These are phyloP conservation scores for Andrena flavipes DNA, from an alignment of 2,888 invertebrate species.

Conservation along the genomic window DNA sequence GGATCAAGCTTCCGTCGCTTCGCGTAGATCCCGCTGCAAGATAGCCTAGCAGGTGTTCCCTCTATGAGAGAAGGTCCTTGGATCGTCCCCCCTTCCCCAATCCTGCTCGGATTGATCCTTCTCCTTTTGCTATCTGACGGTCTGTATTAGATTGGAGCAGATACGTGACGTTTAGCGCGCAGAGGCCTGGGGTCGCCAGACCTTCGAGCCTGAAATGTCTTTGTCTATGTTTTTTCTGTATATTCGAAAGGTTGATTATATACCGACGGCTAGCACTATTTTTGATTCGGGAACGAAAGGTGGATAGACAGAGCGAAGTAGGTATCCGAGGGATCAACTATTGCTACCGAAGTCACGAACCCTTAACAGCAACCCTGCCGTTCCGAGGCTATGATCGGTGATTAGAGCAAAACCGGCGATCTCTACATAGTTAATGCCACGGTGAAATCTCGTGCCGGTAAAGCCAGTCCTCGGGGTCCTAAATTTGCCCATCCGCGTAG, in stretches of 20 bases:
- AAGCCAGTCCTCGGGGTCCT: not conserved
- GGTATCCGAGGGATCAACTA: too few relatives aligned
- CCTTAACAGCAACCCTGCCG: too few relatives aligned
- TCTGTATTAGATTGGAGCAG: not conserved
- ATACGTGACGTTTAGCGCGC: not conserved
- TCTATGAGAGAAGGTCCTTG: not conserved
- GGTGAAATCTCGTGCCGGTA: not conserved
- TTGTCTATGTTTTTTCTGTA: not conserved
- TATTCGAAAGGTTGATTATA: too few relatives aligned
- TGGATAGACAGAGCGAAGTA: too few relatives aligned
- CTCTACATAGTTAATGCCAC: not conserved
- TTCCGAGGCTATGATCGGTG: too few relatives aligned
- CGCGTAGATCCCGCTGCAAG: constrained; percentile 25
- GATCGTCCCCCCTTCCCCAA: not conserved
- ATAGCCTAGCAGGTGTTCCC: constrained; percentile 44
- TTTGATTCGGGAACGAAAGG: too few relatives aligned
- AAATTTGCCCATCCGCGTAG: not conserved
- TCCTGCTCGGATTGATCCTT: not conserved
- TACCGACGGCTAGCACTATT: too few relatives aligned
- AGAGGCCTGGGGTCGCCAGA: not conserved
- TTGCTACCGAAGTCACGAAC: too few relatives aligned
- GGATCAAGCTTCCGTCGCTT: constrained; percentile 16
- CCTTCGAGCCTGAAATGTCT: too few relatives aligned
- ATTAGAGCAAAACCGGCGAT: too few relatives aligned
- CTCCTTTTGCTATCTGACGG: constrained; percentile 3